phyloP scores from a whole-genome alignment of 2,888 invertebrate species.

The Cistogaster globosa region DNA sequence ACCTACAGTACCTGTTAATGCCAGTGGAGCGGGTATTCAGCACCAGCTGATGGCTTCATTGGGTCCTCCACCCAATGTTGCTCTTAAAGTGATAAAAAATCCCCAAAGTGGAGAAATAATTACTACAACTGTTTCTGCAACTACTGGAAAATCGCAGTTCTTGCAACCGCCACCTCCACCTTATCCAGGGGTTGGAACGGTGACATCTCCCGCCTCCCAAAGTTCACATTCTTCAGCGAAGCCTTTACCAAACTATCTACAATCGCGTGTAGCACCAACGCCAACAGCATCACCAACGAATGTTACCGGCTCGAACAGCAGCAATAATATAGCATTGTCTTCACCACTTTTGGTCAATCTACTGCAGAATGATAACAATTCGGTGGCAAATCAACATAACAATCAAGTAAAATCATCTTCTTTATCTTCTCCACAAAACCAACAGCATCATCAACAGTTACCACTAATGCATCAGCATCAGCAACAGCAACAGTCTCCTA shows the following conservation, averaged over 20 bases:
- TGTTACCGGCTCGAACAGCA: slow-evolving; percentile 40
- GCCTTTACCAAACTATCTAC: slow-evolving; percentile 73
- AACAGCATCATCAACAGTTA: slow-evolving; percentile 65
- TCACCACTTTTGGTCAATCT: slow-evolving; percentile 96
- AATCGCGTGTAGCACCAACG: slow-evolving; percentile 43
- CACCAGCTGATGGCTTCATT: slow-evolving; percentile 74
- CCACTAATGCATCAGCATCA: slow-evolving; percentile 71
- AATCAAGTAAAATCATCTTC: slow-evolving; percentile 77
- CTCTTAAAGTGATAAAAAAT: slow-evolving; percentile 78
- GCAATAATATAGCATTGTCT: slow-evolving; percentile 88
- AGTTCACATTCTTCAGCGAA: slow-evolving; percentile 62
- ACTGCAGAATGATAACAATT: slow-evolving; percentile 90
- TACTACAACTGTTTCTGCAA: slow-evolving; percentile 68
- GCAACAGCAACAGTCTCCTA: slow-evolving; percentile 70
- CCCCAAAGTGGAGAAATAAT: slow-evolving; percentile 76
- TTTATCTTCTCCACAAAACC: slow-evolving; percentile 76
- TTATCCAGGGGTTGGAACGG: slow-evolving; percentile 79
- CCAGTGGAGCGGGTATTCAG: slow-evolving; percentile 57
- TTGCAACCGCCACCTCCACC: slow-evolving; percentile 81
- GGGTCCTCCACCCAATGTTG: slow-evolving; percentile 77
- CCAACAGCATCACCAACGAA: slow-evolving; percentile 51
- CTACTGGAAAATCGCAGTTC: slow-evolving; percentile 78
- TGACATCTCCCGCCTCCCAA: slow-evolving; percentile 66
- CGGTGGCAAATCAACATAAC: slow-evolving; percentile 66
- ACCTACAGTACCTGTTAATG: slow-evolving; percentile 27